Conservation (phyloP, 2,797 vertebrate species). For the Lepidocolaptes lacrymiger region DNA sequence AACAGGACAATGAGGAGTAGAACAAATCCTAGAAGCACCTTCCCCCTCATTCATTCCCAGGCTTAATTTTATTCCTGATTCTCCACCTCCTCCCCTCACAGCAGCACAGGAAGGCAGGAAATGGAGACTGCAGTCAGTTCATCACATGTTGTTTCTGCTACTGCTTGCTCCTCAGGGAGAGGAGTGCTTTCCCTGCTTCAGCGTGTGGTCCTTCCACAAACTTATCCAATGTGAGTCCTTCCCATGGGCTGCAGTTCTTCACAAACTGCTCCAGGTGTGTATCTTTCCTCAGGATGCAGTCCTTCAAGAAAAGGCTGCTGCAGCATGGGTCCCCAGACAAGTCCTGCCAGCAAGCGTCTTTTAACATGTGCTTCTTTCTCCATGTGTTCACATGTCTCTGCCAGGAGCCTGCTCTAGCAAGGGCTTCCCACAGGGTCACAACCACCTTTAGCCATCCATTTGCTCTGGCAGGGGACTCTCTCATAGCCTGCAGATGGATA, state of each 20-base stretch:
- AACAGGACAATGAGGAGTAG: background rate
- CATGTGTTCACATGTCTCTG: background rate
- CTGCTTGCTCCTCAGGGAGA: background rate
- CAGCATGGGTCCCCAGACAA: background rate
- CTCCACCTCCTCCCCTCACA: background rate
- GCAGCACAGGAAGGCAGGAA: background rate
- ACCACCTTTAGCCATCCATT: background rate
- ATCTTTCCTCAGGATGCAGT: background rate
- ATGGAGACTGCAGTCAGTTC: background rate
- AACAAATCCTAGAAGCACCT: background rate
- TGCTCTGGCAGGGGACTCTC: background rate
- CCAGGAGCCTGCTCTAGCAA: background rate
- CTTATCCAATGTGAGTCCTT: background rate
- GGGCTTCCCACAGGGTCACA: background rate
- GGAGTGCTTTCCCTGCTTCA: background rate
- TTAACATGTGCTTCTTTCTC: background rate
- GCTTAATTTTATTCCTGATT: background rate
- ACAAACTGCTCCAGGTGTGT: background rate
- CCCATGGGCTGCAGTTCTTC: background rate
- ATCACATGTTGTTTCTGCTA: background rate
- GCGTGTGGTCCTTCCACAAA: background rate
- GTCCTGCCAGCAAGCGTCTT: background rate
- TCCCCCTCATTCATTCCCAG: background rate
- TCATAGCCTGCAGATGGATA: background rate
- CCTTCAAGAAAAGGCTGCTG: background rate